phyloP scores from a whole-genome alignment of 2,888 invertebrate genomes.

The Scrobipalpa costella region DNA sequence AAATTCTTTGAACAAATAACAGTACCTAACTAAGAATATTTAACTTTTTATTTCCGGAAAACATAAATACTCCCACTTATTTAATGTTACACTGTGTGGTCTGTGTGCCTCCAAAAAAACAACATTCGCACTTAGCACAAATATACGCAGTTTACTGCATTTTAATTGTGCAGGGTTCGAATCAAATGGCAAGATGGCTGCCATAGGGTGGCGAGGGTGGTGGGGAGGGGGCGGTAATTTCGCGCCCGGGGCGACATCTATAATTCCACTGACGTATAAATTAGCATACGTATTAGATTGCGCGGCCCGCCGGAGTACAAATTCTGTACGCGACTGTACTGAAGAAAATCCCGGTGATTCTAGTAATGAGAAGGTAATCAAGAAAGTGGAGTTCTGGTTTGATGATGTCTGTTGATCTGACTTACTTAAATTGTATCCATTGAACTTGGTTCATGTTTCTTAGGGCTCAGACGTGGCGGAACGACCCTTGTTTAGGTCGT shows the following conservation, averaged over 20 bases:
- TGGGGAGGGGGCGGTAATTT: constrained; percentile 60
- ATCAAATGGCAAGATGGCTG: constrained; percentile 72
- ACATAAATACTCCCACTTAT: too few relatives aligned
- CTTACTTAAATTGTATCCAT: too few relatives aligned
- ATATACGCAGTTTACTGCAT: constrained; percentile 44
- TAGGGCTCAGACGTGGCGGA: too few relatives aligned
- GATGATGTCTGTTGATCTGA: neutral
- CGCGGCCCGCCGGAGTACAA: constrained; percentile 51
- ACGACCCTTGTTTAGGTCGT: too few relatives aligned
- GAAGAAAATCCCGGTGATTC: constrained; percentile 45
- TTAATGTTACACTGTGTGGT: too few relatives aligned
- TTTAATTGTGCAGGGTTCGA: constrained; percentile 59
- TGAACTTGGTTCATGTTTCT: too few relatives aligned
- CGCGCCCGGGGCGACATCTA: constrained; percentile 73
- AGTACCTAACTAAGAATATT: too few relatives aligned
- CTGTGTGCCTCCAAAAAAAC: constrained; percentile 44
- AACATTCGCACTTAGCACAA: constrained; percentile 46
- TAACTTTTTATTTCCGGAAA: too few relatives aligned
- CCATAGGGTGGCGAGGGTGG: constrained; percentile 42
- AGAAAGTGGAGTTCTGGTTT: constrained; percentile 30
- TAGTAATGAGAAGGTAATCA: constrained; percentile 46
- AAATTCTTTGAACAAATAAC: too few relatives aligned
- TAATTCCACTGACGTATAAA: constrained; percentile 75
- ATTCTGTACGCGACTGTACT: constrained; percentile 64
- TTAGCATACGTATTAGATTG: constrained; percentile 79